Conservation (phyloP, 1,140 invertebrate genomes). For the Triops cancriformis region DNA sequence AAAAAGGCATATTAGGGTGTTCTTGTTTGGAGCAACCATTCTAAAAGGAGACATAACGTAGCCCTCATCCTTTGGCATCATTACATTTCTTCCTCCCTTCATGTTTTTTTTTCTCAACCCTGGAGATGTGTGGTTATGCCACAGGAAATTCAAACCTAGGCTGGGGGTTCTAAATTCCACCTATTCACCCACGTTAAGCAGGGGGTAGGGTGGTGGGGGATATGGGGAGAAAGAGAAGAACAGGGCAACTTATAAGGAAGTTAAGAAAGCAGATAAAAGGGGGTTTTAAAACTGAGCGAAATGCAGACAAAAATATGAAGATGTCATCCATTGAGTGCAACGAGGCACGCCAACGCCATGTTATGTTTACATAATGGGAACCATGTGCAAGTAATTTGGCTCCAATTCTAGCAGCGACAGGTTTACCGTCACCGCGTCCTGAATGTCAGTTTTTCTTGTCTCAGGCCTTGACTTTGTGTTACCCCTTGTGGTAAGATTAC, state of each 20-base stretch:
- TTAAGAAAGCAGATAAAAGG: neutral
- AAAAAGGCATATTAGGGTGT: neutral
- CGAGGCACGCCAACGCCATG: constrained; percentile 11
- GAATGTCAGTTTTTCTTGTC: neutral
- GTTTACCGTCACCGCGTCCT: neutral
- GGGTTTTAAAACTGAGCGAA: neutral
- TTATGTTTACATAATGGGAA: constrained; percentile 7
- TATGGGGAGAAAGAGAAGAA: neutral
- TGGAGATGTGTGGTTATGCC: neutral
- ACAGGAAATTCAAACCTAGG: constrained; percentile 10
- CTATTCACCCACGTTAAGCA: neutral
- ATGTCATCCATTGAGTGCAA: constrained; percentile 3
- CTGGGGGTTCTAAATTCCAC: neutral
- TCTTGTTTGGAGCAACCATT: neutral
- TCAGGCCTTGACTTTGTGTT: neutral
- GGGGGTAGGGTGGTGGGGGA: neutral
- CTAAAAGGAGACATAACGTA: neutral
- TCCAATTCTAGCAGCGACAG: neutral
- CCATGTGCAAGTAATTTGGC: constrained; percentile 6
- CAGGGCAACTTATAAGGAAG: neutral
- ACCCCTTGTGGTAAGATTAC: neutral
- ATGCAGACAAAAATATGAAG: neutral
- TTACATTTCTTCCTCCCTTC: neutral
- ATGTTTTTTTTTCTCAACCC: neutral
- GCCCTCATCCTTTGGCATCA: neutral